Evolutionary conservation across 2,797 vertebrate genomes (phyloP).

Genomic region (Neomorphus geoffroyi): DNA sequence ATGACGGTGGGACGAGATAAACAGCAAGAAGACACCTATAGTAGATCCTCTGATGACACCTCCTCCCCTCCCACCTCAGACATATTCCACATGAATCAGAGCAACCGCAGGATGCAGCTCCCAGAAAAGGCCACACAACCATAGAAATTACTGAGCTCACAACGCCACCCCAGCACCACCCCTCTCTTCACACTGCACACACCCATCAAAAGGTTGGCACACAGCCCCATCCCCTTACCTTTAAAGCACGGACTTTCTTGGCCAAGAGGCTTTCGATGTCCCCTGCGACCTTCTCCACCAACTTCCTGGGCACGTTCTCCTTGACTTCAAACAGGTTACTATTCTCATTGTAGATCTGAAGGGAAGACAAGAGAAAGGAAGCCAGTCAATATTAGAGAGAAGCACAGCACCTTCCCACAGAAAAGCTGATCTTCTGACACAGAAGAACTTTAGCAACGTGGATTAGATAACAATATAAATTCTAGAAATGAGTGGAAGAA

Average conservation of each 20-base stretch:
- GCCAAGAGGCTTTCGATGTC: constrained; percentile 94
- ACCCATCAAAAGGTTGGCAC: background rate
- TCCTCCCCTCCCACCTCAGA: background rate
- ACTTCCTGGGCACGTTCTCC: constrained; percentile 90
- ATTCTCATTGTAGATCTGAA: constrained; percentile 95
- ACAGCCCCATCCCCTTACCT: constrained; percentile 80
- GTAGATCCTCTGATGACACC: background rate
- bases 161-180: background rate
- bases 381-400: background rate
- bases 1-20: background rate
- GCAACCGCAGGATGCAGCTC: background rate
- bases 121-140: background rate
- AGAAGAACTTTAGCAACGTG: background rate
- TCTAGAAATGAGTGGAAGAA: background rate
- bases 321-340: constrained; percentile 95
- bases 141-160: background rate
- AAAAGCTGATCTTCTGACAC: background rate
- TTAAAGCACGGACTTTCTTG: constrained; percentile 95
- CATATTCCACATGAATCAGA: background rate
- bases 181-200: background rate
- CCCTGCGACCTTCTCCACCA: constrained; percentile 93
- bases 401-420: background rate
- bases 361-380: constrained; percentile 30
- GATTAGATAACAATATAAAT: background rate
- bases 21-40: background rate